These are phyloP conservation scores for Ciconia maguari DNA, from an alignment of 2,113 vertebrate species.

Conservation along the genomic window DNA sequence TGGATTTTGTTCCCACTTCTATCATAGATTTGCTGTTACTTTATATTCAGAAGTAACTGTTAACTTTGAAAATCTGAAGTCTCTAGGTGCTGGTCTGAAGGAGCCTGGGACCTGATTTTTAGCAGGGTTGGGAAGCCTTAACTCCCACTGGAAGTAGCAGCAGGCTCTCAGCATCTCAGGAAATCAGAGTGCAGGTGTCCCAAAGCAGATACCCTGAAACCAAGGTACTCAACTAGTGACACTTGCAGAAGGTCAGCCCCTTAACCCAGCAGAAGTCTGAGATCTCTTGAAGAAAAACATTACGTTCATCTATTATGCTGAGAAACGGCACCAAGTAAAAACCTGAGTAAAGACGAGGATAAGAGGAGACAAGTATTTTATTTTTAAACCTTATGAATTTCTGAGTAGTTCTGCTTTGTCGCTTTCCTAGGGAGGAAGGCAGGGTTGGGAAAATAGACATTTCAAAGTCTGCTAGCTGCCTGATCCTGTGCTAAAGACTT, in stretches of 20 bases:
- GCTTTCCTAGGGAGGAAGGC: constrained; percentile 4
- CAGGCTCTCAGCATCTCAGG: not conserved
- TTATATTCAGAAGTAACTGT: not conserved
- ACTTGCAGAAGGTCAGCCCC: not conserved
- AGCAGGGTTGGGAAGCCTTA: not conserved
- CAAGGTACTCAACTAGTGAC: not conserved
- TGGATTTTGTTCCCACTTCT: not conserved
- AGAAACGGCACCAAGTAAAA: not conserved
- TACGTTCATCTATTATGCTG: not conserved
- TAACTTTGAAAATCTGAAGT: not conserved
- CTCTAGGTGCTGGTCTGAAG: not conserved
- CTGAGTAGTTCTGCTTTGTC: constrained; percentile 34
- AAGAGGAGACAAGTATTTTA: constrained; percentile 50
- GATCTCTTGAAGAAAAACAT: not conserved
- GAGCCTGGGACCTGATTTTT: not conserved
- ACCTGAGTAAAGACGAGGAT: not conserved
- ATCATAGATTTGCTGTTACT: not conserved
- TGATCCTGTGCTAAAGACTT: constrained; percentile 16
- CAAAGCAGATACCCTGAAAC: not conserved
- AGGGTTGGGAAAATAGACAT: constrained; percentile 27
- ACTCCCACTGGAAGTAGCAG: not conserved
- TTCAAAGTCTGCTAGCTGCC: constrained; percentile 7
- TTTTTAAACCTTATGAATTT: constrained; percentile 65
- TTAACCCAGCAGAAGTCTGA: not conserved
- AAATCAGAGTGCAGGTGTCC: not conserved